Conservation (phyloP, 2,113 vertebrate species). For the Plectropomus leopardus region DNA sequence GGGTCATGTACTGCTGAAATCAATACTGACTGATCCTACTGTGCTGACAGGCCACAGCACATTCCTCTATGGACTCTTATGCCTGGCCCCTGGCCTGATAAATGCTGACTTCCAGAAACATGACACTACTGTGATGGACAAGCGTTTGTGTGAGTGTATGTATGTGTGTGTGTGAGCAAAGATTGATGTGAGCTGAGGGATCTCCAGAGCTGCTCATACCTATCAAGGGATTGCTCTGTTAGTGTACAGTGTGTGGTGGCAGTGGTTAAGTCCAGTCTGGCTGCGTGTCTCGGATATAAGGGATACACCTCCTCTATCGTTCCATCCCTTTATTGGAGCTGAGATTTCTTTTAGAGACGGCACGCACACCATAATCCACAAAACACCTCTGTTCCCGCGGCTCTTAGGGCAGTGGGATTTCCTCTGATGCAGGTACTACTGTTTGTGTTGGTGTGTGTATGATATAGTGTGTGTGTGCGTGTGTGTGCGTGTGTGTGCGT, state of each 20-base stretch:
- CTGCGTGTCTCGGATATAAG: conserved; percentile 51
- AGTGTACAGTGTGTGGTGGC: conserved; percentile 45
- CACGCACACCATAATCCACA: conserved; percentile 62
- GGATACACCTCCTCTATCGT: conserved; percentile 51
- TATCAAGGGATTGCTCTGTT: conserved; percentile 55
- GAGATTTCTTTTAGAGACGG: conserved; percentile 57
- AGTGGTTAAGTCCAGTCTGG: conserved; percentile 57
- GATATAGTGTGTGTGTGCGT: neutral
- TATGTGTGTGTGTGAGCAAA: conserved; percentile 24
- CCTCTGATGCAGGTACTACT: conserved; percentile 50
- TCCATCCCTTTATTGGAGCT: conserved; percentile 46
- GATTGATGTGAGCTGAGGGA: conserved; percentile 50
- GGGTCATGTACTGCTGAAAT: conserved; percentile 60
- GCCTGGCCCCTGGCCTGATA: conserved; percentile 74
- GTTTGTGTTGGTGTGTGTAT: conserved; percentile 20
- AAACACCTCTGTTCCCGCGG: conserved; percentile 50
- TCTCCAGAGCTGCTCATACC: conserved; percentile 59
- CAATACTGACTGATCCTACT: conserved; percentile 71
- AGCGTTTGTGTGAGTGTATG: conserved; percentile 35
- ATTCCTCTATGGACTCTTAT: conserved; percentile 66
- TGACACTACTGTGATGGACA: conserved; percentile 68
- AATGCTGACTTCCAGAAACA: conserved; percentile 81
- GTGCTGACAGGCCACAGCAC: conserved; percentile 76
- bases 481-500: conserved; percentile 23
- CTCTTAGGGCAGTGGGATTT: conserved; percentile 47